A percentile compares a stretch with the other conserved stretches of the same genome.
Conservation (phyloP, 2,113 vertebrate species). For the Nipponia nippon region DNA sequence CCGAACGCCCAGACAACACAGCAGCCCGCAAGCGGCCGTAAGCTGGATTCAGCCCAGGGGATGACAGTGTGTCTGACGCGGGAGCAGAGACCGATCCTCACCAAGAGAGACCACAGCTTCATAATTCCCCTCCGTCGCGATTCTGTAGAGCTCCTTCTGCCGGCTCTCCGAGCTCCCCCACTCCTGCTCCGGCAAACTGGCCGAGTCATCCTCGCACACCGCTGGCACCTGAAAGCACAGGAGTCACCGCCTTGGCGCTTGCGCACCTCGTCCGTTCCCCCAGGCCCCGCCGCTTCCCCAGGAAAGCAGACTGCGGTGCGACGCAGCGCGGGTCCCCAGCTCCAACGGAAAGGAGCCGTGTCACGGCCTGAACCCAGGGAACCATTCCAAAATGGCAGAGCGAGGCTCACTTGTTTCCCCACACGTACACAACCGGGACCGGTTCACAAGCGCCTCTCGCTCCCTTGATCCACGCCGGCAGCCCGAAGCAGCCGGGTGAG, state of each 20-base stretch:
- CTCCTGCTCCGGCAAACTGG: constrained; percentile 43
- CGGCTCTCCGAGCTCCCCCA: constrained; percentile 29
- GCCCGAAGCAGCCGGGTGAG: neutral
- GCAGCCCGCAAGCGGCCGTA: neutral
- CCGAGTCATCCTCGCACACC: neutral
- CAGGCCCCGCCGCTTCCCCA: neutral
- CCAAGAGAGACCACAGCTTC: constrained; percentile 54
- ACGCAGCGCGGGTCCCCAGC: neutral
- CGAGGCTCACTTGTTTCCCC: neutral
- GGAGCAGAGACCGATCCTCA: neutral
- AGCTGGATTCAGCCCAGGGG: neutral
- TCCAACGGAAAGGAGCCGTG: accelerated
- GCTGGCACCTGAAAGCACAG: constrained; percentile 57
- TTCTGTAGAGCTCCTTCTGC: constrained; percentile 67
- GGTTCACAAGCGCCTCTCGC: neutral
- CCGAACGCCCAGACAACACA: neutral
- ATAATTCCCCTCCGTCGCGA: neutral
- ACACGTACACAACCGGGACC: too few species aligned
- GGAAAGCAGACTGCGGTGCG: neutral
- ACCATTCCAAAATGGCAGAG: neutral
- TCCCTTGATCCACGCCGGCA: neutral
- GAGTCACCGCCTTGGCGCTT: neutral
- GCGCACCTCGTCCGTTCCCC: neutral
- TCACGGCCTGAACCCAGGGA: accelerated
- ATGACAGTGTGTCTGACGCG: accelerated